Evolutionary conservation across 2,888 invertebrate species (phyloP), one percentile per base, ranked within the genome.

Genomic region (Lithophane ornitopus): DNA sequence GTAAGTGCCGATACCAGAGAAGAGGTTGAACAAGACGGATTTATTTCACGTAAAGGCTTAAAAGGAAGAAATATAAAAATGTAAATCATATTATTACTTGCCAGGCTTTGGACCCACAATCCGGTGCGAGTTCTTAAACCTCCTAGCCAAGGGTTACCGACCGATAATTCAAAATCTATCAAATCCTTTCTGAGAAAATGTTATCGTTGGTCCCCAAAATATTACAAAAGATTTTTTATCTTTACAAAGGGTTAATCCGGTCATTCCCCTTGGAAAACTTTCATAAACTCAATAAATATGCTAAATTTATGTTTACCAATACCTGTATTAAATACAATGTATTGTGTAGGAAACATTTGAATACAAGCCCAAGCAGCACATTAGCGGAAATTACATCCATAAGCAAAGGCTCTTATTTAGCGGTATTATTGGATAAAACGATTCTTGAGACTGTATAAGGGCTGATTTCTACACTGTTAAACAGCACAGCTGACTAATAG

Each of bases 151-250:
- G 39, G 79, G 80, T 79, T 68, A 46, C 63, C 54, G 79, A 49
- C 65, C 79, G 65, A 80, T 80, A 74, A 66, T 80, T 54, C 58
- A 56, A 79, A 80, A 74, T 65, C 65, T 65, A 74, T 80, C 54
- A 74, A 79, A 79, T 65, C 74, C 69, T 66, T 63, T 3, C 62
- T 78, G 41, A 69, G 69, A 69, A 80, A 66, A 80, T 80, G 22
- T 74, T 79, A 80, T 80, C 74, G 63, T 65, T 61, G n/a, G 46
- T 56, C 65, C 63, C 28, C 22, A 74, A 69, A 65, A 80, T 68
- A 65, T 59, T 69, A 58, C 52, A 52, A 68, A 58, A 73, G 61
- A 28, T 52, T 80, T 80, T 68, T 74, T 65, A 69, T 75, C 28
- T 59, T 59, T 41, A 34, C 4, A 80, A 74, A 65, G 46, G 80